These are phyloP conservation scores for Rhamnusium bicolor DNA, from an alignment of 2,888 invertebrate species.

Conservation along the genomic window DNA sequence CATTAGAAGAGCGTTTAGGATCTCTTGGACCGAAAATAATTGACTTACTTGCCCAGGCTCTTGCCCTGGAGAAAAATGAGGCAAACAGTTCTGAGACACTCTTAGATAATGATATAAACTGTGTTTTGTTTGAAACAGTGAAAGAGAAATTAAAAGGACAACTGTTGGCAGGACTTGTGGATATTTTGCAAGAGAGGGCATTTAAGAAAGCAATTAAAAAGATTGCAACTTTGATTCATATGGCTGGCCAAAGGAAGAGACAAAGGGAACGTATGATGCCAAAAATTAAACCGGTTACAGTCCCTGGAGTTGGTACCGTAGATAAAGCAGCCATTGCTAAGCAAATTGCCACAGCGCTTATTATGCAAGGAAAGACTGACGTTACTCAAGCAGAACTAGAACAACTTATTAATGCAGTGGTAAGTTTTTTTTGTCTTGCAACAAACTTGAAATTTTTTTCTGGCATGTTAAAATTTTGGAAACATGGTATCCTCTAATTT, in stretches of 20 bases:
- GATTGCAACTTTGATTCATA: constrained; percentile 82
- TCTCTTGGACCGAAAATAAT: constrained; percentile 87
- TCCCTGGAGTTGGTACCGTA: constrained; percentile 81
- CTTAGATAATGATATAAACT: constrained; percentile 80
- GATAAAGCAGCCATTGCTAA: constrained; percentile 87
- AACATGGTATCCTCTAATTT: no score
- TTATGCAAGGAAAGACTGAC: constrained; percentile 86
- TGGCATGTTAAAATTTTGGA: no score
- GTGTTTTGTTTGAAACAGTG: constrained; percentile 86
- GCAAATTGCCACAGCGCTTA: constrained; percentile 85
- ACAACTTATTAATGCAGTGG: constrained; percentile 85
- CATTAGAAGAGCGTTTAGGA: constrained; percentile 88
- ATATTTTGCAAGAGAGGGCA: constrained; percentile 78
- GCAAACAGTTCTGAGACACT: constrained; percentile 85
- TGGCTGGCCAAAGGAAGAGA: constrained; percentile 74
- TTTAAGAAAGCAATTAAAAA: constrained; percentile 84
- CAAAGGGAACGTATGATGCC: constrained; percentile 61
- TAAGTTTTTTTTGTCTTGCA: no score
- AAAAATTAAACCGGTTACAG: constrained; percentile 72
- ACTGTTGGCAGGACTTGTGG: constrained; percentile 68
- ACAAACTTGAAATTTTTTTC: not conserved
- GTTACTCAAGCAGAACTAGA: constrained; percentile 86
- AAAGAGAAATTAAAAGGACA: constrained; percentile 85
- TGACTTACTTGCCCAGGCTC: constrained; percentile 82
- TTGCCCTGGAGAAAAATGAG: constrained; percentile 82